phyloP scores from a whole-genome alignment of 1,140 invertebrate genomes.

The Microplitis demolitor region DNA sequence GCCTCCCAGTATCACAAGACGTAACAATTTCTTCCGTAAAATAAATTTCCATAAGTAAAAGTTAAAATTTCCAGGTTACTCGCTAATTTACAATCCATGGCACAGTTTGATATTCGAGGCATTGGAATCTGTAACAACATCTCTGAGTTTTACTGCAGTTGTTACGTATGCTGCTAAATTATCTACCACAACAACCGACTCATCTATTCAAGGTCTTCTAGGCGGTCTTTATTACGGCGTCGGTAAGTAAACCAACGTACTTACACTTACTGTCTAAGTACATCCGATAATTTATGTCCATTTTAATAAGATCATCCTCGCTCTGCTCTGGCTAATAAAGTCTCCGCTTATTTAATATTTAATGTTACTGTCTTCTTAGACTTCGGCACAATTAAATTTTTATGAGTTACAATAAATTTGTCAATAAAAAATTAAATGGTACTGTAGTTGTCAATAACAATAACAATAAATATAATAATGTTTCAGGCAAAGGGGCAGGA shows the following conservation, averaged over 20 bases:
- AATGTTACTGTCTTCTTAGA: no score
- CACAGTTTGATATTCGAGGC: conserved; percentile 81
- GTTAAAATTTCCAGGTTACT: conserved; percentile 69
- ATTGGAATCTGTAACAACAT: conserved; percentile 83
- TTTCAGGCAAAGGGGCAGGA: conserved; percentile 74
- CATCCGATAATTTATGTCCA: conserved; percentile 4
- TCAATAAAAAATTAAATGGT: background rate
- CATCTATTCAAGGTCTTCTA: conserved; percentile 80
- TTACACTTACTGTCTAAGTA: conserved; percentile 23
- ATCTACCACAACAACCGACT: conserved; percentile 79
- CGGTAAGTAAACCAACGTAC: conserved; percentile 59
- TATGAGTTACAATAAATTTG: background rate
- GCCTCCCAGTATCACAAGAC: no score
- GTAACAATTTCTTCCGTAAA: background rate
- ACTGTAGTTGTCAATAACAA: background rate
- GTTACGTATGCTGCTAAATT: conserved; percentile 81
- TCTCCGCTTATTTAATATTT: no score
- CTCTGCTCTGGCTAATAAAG: no score
- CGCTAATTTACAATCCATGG: conserved; percentile 81
- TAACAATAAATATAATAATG: background rate
- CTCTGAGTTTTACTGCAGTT: conserved; percentile 80
- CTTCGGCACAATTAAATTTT: no score
- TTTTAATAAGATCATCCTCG: background rate
- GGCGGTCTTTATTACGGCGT: conserved; percentile 83
- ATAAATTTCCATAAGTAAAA: background rate